Base-by-base conservation (phyloP, 2,113 vertebrate genomes). In the Grammomys dolichurus region DNA sequence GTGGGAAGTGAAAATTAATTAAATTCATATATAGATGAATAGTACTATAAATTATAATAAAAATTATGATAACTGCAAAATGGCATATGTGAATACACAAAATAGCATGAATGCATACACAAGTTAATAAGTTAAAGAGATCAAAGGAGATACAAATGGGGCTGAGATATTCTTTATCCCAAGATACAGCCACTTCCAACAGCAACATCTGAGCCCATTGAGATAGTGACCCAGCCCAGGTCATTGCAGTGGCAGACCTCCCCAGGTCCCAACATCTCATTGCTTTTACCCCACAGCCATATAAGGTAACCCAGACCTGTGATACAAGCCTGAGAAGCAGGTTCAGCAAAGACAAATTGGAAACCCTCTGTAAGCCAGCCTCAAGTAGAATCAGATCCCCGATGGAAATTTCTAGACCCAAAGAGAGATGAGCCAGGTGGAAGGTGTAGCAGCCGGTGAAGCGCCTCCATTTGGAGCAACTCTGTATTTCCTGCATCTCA, bases 401-500 rank as follows among this genome's bases (percentile, higher is more conserved):
- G 6, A 14, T 31, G 8, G 60, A 81, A 67, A 87, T 22, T 90
- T 90, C 67, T 43, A 75, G 20, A 33, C 8, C 36, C 58, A 5
- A 36, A 40, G 22, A 82, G 78, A 67, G 77, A 63, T 5, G 26
- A 65, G 51, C 31, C 70, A 13, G 33, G 56, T 70, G 80, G 78
- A 93, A 90, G 54, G 28, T n/a, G 84, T 8, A n/a, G 20, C 78
- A 84, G 26, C 81, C 0, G 0, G 24, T 56, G 33, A n/a, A 11
- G 1, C 12, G 4, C 80, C 84, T 93, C 85, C 73, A 77, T 90
- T 48, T 94, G 94, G 40, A 28, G 46, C 19, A 46, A 76, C 70
- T 85, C 65, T 72, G 69, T 36, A 58, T 91, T 92, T 96, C 81
- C 92, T 31, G 84, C 96, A 54, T 90, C 89, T 90, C 46, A 8